Conservation (phyloP, 2,113 vertebrate species). For the Callaeas wilsoni region DNA sequence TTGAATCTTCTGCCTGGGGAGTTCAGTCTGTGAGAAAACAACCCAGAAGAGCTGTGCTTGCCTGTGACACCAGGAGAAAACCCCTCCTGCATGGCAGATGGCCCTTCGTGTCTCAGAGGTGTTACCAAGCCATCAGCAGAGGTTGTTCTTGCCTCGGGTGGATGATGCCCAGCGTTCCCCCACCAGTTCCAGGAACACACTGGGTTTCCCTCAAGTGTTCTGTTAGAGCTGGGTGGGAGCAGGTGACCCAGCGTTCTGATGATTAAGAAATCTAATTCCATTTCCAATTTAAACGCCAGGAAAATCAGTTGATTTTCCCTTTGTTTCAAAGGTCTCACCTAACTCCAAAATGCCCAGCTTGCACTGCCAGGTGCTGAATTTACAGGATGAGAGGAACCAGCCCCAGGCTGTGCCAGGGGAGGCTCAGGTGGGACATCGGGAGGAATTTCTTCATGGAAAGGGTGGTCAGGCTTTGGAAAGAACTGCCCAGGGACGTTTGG, state of each 20-base stretch:
- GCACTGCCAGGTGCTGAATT: neutral
- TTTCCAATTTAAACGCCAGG: neutral
- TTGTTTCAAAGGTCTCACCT: neutral
- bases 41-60: neutral
- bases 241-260: neutral
- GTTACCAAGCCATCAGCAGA: neutral
- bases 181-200: neutral
- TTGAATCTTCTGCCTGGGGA: neutral
- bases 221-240: neutral
- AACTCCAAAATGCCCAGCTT: neutral
- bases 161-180: neutral
- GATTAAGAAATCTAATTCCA: neutral
- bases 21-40: neutral
- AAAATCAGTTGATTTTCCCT: neutral
- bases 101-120: neutral
- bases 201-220: neutral
- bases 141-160: neutral
- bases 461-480: rapidly evolving
- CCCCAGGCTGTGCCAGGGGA: neutral
- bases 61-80: neutral
- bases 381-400: rapidly evolving
- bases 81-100: neutral
- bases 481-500: neutral
- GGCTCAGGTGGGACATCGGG: rapidly evolving
- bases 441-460: neutral